phyloP scores from a whole-genome alignment of 2,888 invertebrate species.

The Gortyna flavago region DNA sequence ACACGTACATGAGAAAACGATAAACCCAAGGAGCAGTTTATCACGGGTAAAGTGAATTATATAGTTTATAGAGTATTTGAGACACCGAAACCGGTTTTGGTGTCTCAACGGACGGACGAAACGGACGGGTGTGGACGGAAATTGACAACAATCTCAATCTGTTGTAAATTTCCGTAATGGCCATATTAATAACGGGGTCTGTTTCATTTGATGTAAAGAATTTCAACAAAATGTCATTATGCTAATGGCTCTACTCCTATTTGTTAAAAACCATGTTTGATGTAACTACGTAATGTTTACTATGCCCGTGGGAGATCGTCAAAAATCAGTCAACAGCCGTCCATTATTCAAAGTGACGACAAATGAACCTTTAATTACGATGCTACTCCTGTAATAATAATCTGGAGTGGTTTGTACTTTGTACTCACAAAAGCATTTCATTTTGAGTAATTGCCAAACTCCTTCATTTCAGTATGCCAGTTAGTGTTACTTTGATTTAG shows the following conservation, averaged over 20 bases:
- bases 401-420: constrained; percentile 7
- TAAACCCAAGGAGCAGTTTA: too few species aligned
- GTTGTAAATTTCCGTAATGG: neutral
- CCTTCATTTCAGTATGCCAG: neutral
- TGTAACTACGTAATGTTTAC: neutral
- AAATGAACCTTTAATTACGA: constrained; percentile 17
- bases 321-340: neutral
- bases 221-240: neutral
- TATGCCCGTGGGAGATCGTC: neutral
- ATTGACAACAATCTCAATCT: too few species aligned
- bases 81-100: too few species aligned
- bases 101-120: too few species aligned
- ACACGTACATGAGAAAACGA: too few species aligned
- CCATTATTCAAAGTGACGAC: constrained; percentile 20
- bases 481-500: neutral
- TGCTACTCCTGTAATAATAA: constrained; percentile 26
- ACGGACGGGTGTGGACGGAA: too few species aligned
- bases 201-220: constrained; percentile 2
- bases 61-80: too few species aligned
- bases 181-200: neutral
- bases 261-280: neutral
- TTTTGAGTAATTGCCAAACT: constrained; percentile 40
- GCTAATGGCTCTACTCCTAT: constrained; percentile 8
- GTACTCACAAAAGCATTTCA: constrained; percentile 16
- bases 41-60: too few species aligned